phyloP scores from a whole-genome alignment of 2,797 vertebrate species.

The Channa striata region DNA sequence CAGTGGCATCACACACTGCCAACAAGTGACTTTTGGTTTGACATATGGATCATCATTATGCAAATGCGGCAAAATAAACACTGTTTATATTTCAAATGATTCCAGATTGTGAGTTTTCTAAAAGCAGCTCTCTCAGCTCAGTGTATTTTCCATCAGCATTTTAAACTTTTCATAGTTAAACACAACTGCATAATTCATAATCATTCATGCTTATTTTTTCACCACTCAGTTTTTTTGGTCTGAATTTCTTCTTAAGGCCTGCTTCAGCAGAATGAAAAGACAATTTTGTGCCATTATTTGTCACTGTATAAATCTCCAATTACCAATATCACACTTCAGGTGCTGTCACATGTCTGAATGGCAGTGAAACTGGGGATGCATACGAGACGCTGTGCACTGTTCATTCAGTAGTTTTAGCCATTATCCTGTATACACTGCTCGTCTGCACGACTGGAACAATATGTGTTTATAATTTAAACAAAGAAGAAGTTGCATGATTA shows the following conservation, averaged over 20 bases:
- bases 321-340: background rate
- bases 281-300: conserved; percentile 37
- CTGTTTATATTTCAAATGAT: background rate
- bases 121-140: background rate
- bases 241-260: conserved; percentile 16
- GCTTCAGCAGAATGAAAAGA: conserved; percentile 27
- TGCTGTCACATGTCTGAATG: conserved; percentile 31
- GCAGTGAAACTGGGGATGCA: conserved; percentile 5
- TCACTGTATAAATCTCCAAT: background rate
- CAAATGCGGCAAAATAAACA: background rate
- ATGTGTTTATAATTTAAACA: conserved; percentile 33
- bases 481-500: conserved; percentile 11
- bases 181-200: background rate
- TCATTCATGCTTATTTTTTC: background rate
- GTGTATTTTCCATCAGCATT: background rate
- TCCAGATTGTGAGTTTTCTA: background rate
- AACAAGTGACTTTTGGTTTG: background rate
- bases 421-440: conserved; percentile 2
- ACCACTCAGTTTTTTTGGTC: background rate
- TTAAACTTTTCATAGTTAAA: background rate
- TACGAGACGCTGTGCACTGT: conserved; percentile 10
- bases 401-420: conserved; percentile 48
- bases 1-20: background rate
- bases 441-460: conserved; percentile 9
- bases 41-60: background rate